Base-by-base conservation (phyloP, 2,888 invertebrate species). In the Hemaris fuciformis region DNA sequence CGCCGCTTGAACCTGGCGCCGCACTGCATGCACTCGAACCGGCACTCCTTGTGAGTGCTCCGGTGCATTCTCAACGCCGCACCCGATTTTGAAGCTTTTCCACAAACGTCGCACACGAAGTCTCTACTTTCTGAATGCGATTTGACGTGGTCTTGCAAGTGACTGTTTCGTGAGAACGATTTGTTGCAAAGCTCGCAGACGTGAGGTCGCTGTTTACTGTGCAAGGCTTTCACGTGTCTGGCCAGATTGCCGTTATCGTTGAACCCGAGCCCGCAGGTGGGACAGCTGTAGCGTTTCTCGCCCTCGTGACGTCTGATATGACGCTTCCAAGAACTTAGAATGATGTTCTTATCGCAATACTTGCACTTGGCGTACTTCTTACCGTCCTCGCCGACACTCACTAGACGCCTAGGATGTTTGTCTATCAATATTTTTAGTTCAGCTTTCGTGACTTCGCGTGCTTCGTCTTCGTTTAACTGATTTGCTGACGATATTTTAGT, bases 81-180 rank as follows among this genome's bases (percentile, higher is more conserved):
- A 48, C 87, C 73, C 0, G 94, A 93, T 57, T 91, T 91, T 66
- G 93, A 93, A 3, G 87, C 84, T 66, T 89, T 91, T 0, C 93
- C 93, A 77, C 94, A 94, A 38, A 83, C 69, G 62, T 93, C 93
- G 72, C 94, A 94, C 22, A 93, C 81, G 75, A 88, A 93, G 0
- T 91, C 89, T 41, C 93, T 74, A 46, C 67, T 70, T 10, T 84
- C 80, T 0, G 84, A 81, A 71, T 94, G 94, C 8, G 89, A 87
- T 20, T 83, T 85, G 60, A 81, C 68, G 75, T 94, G 94, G 66
- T 94, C 93, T 15, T 85, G 85, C 43, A 91, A 81, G 15, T 93
- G 91, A 1, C 82, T 77, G 66, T 87, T 88, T 4, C 93, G 86
- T 0, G 93, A 81, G 77, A 94, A 94, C 4, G 80, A 72, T 43